These are phyloP conservation scores for Andinoacara biseriatus DNA, from an alignment of 2,113 vertebrate genomes.

Conservation along the genomic window DNA sequence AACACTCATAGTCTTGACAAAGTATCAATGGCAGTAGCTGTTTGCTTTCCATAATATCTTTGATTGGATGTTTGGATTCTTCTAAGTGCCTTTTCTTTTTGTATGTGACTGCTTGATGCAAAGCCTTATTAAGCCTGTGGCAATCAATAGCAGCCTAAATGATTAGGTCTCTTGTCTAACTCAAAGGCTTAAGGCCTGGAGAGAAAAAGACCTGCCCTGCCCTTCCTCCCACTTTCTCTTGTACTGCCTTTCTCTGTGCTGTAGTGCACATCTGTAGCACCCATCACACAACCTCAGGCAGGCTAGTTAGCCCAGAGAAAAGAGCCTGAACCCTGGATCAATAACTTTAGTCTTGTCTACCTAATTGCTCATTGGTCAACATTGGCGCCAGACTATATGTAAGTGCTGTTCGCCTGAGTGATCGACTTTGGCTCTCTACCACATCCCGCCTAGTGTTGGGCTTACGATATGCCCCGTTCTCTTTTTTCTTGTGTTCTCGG, in stretches of 20 bases:
- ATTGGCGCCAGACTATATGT: slow-evolving; percentile 78
- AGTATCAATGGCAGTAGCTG: background rate
- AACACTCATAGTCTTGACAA: slow-evolving; percentile 1
- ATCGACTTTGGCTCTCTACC: slow-evolving; percentile 69
- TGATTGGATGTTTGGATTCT: slow-evolving; percentile 53
- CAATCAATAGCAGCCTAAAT: slow-evolving; percentile 75
- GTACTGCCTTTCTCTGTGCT: slow-evolving; percentile 33
- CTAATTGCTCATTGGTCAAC: slow-evolving; percentile 89
- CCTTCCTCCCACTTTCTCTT: slow-evolving; percentile 43
- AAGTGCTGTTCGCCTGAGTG: slow-evolving; percentile 75
- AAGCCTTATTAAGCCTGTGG: slow-evolving; percentile 58
- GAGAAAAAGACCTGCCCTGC: slow-evolving; percentile 60
- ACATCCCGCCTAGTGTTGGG: slow-evolving; percentile 58
- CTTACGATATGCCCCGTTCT: slow-evolving; percentile 62
- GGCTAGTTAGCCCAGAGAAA: slow-evolving; percentile 78
- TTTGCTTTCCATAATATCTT: slow-evolving; percentile 29
- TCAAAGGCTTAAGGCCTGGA: slow-evolving; percentile 63
- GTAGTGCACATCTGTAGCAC: slow-evolving; percentile 67
- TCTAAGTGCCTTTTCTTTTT: slow-evolving; percentile 28
- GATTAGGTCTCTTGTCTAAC: slow-evolving; percentile 59
- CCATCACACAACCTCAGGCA: slow-evolving; percentile 75
- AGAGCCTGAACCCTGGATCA: slow-evolving; percentile 77
- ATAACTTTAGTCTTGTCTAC: slow-evolving; percentile 84
- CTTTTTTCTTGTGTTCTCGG: slow-evolving; percentile 68
- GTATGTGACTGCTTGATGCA: slow-evolving; percentile 48